These are phyloP conservation scores for Noctua comes DNA, from an alignment of 2,888 invertebrate genomes.

Conservation along the genomic window DNA sequence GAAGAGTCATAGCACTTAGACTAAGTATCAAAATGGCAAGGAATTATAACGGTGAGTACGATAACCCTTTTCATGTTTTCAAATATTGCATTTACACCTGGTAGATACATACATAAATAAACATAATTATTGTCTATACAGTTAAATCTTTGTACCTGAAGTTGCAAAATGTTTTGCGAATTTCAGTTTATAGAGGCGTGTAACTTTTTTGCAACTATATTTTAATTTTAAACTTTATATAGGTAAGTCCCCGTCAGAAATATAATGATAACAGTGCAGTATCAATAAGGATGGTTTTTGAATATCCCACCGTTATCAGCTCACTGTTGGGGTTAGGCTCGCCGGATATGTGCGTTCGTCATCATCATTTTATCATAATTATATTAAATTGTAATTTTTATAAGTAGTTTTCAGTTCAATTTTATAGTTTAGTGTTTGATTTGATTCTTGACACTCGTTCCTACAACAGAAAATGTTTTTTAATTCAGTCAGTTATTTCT, in stretches of 20 bases:
- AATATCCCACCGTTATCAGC: not conserved
- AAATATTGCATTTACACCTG: not conserved
- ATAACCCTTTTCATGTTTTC: not conserved
- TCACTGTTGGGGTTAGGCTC: not conserved
- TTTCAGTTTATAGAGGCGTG: not conserved
- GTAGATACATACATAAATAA: not conserved
- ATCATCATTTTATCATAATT: conserved; percentile 18
- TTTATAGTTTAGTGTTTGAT: conserved; percentile 7
- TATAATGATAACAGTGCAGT: not conserved
- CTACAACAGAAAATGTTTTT: conserved; percentile 20
- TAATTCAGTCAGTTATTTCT: conserved; percentile 4
- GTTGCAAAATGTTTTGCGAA: conserved; percentile 6
- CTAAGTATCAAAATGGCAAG: not conserved
- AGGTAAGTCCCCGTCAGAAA: not conserved
- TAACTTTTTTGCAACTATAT: not conserved
- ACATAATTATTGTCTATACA: not conserved
- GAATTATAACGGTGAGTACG: not conserved
- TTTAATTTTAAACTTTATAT: not conserved
- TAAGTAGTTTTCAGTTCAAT: conserved; percentile 10
- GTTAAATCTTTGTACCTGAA: not conserved
- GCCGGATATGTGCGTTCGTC: conserved; percentile 18
- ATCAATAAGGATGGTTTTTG: not conserved
- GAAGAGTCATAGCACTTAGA: not conserved
- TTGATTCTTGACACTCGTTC: not conserved
- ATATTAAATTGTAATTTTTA: not conserved